Evolutionary conservation across 2,113 vertebrate genomes (phyloP).

Genomic region (Lanius ludovicianus): DNA sequence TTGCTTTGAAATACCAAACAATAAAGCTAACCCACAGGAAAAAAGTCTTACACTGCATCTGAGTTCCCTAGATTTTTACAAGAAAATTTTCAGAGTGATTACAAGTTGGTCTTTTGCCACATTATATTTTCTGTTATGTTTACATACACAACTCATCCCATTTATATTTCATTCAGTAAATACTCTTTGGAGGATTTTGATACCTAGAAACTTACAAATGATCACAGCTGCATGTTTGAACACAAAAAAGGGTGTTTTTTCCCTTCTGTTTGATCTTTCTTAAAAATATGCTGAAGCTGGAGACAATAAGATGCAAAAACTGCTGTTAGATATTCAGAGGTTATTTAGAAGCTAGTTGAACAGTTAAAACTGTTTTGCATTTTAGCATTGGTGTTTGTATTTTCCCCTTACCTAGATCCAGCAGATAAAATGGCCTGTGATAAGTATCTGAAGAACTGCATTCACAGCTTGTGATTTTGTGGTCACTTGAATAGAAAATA

Average conservation of each 20-base stretch:
- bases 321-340: neutral
- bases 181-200: neutral
- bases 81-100: neutral
- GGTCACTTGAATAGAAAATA: neutral
- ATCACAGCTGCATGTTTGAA: neutral
- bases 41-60: neutral
- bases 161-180: neutral
- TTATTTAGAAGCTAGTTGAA: neutral
- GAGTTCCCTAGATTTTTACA: neutral
- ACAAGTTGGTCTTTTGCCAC: neutral
- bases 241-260: rapidly evolving
- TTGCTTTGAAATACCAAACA: conserved; percentile 7
- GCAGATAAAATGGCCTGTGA: neutral
- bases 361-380: neutral
- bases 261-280: neutral
- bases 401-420: neutral
- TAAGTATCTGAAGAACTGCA: neutral
- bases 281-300: neutral
- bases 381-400: neutral
- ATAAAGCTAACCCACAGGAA: neutral
- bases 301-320: neutral
- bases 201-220: neutral
- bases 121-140: neutral
- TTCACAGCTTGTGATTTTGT: neutral
- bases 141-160: neutral